These are phyloP conservation scores for Heliconius erato DNA, from an alignment of 2,888 invertebrate genomes.

Conservation along the genomic window DNA sequence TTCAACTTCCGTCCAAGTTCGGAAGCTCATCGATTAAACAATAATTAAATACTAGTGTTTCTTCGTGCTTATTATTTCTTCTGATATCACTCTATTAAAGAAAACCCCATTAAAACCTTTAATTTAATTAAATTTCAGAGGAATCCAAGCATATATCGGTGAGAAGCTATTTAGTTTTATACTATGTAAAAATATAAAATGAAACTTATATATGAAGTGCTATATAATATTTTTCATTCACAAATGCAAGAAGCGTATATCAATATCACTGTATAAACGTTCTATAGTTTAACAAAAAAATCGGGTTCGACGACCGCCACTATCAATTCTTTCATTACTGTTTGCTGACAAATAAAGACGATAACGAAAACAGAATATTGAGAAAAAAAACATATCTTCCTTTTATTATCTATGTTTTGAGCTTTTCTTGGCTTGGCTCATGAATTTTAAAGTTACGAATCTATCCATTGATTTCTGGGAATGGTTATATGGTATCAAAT, in stretches of 20 bases:
- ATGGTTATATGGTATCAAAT: too few relatives aligned
- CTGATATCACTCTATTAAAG: too few relatives aligned
- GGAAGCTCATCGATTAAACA: too few relatives aligned
- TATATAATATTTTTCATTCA: slow-evolving; percentile 11
- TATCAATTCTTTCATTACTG: slow-evolving; percentile 81
- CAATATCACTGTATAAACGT: slow-evolving; percentile 36
- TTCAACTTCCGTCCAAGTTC: too few relatives aligned
- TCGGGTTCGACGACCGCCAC: slow-evolving; percentile 66
- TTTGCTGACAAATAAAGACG: slow-evolving; percentile 77
- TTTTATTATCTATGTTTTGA: slow-evolving; percentile 76
- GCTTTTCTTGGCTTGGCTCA: slow-evolving; percentile 67
- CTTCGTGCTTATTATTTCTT: too few relatives aligned
- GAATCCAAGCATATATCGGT: too few relatives aligned
- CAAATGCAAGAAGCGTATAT: slow-evolving; percentile 20
- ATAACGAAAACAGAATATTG: slow-evolving; percentile 77
- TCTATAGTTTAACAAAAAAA: slow-evolving; percentile 52
- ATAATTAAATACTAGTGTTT: too few relatives aligned
- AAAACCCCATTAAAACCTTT: too few relatives aligned
- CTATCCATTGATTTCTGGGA: not conserved
- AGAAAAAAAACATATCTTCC: slow-evolving; percentile 65
- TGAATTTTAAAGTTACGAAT: not conserved
- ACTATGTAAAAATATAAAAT: too few relatives aligned
- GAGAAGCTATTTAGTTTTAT: too few relatives aligned
- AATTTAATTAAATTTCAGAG: too few relatives aligned
- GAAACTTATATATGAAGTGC: not conserved